A percentile compares a stretch with the other conserved stretches of the same genome.
These are phyloP conservation scores for Lasioglossum pauxillum DNA, from an alignment of 2,888 invertebrate species.

Conservation along the genomic window DNA sequence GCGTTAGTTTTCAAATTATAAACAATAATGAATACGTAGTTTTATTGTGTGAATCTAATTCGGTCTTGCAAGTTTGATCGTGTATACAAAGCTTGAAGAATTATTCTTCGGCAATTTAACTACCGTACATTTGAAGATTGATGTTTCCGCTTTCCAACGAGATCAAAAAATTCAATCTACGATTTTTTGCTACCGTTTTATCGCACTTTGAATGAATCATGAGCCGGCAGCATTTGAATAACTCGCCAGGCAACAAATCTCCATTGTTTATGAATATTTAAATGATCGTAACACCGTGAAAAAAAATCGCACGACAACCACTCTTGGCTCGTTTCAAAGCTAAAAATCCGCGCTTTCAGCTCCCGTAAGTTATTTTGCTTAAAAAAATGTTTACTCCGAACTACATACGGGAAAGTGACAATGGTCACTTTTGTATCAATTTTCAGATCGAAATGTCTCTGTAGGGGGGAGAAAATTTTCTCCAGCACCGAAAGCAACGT, in stretches of 20 bases:
- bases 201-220: not conserved
- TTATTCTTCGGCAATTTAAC: not conserved
- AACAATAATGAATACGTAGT: not conserved
- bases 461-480: not conserved
- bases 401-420: not conserved
- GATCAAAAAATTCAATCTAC: not conserved
- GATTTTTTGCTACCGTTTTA: not conserved
- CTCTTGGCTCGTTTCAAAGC: not conserved
- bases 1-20: not conserved
- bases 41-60: not conserved
- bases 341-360: not conserved
- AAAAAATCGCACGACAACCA: not conserved
- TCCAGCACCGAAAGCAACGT: not conserved
- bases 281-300: not conserved
- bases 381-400: not conserved
- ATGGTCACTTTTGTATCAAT: not conserved
- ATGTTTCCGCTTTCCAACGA: not conserved
- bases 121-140: not conserved
- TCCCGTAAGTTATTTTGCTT: accelerated
- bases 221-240: not conserved
- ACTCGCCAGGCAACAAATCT: not conserved
- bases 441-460: not conserved
- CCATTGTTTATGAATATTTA: not conserved
- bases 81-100: not conserved
- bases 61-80: not conserved